These are phyloP conservation scores for Alethe diademata DNA, from an alignment of 2,113 vertebrate genomes.

Conservation along the genomic window DNA sequence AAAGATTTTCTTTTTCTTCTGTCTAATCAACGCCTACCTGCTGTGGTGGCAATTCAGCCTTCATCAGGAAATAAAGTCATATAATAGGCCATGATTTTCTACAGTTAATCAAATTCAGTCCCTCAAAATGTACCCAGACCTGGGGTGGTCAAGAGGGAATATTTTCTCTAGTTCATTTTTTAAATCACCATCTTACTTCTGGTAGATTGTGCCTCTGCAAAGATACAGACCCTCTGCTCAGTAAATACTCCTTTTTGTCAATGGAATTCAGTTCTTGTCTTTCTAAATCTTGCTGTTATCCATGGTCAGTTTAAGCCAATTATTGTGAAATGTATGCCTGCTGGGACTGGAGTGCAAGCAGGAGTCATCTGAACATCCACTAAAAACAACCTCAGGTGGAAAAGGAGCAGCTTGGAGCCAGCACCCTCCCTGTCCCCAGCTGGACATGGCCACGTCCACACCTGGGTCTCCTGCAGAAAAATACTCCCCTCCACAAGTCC, in stretches of 20 bases:
- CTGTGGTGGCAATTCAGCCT: not conserved
- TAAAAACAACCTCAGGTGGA: not conserved
- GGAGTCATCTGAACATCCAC: not conserved
- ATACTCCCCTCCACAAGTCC: not conserved
- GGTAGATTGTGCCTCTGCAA: not conserved
- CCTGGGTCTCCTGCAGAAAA: not conserved
- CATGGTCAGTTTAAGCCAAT: not conserved
- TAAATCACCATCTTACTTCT: not conserved
- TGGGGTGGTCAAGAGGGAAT: not conserved
- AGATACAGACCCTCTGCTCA: not conserved
- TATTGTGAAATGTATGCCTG: not conserved
- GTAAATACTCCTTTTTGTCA: not conserved
- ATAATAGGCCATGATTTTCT: not conserved
- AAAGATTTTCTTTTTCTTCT: not conserved
- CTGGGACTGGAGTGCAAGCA: not conserved
- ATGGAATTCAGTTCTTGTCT: not conserved
- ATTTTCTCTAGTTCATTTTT: not conserved
- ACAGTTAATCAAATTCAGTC: not conserved
- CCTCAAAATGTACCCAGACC: not conserved
- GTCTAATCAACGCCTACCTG: not conserved
- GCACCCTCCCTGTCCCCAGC: not conserved
- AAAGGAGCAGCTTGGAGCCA: not conserved
- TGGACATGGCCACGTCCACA: not conserved
- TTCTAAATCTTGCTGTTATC: not conserved
- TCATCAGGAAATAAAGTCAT: not conserved